Evolutionary conservation across 2,113 vertebrate species (phyloP), one percentile per base, ranked within the genome.

Genomic region (Oncorhynchus tshawytscha): DNA sequence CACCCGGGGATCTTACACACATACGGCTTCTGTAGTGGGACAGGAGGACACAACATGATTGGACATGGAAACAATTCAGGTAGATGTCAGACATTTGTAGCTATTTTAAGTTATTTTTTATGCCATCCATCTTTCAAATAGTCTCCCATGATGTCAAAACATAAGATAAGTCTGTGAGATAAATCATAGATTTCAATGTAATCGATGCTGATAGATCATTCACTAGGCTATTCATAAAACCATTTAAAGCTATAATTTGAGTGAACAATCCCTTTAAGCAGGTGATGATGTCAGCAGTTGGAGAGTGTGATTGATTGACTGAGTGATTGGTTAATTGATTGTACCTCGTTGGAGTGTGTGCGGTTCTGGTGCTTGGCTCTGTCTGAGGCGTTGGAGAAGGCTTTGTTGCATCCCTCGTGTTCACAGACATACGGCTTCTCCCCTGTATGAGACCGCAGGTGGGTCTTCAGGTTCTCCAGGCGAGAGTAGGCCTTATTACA

Each of bases 401-500:
- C 97, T 69, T 99, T 99, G 84, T 96, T 99, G 91, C 97, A 99
- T 51, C 96, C 97, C 86, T 98, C 96, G 0, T 99, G 97, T 76
- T 99, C 97, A 20, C 97, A 99, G 80, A 97, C 96, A 0, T 99
- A 99, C 0, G 97, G 97, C 59, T 99, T 99, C 86, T 99, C 97
- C 0, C 97, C 97, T 0, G 97, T 99, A 89, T 99, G 97, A 0
- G 97, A 99, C 72, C 97, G 94, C 84, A 99, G 91, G 75, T 99
- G 97, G 0, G 97, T 99, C 92, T 99, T 99, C 87, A 99, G 92
- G 90, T 99, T 99, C 90, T 99, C 97, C 71, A 99, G 93, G 73
- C 97, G 96, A 4, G 97, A 99, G 81, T 99, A 99, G n/a, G 97
- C 97, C 83, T 99, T 99, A 89, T 96, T 95, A 78, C 97, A 99